These are phyloP conservation scores for Crotophaga sulcirostris DNA, from an alignment of 2,113 vertebrate genomes.

Conservation along the genomic window DNA sequence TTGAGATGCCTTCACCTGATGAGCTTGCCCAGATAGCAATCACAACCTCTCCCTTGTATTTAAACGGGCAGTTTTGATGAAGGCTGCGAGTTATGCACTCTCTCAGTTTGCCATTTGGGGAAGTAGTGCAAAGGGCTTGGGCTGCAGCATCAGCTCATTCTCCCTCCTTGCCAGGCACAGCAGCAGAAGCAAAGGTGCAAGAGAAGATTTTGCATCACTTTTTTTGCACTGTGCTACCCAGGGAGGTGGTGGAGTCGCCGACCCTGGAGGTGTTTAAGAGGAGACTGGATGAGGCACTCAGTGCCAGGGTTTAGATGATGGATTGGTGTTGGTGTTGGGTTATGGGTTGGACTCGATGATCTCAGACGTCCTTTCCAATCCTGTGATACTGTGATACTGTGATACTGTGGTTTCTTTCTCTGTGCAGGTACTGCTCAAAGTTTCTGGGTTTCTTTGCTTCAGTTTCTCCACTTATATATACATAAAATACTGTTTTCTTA, in stretches of 20 bases:
- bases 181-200: neutral
- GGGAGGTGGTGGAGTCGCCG: too few species aligned
- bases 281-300: too few species aligned
- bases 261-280: too few species aligned
- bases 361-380: too few species aligned
- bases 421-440: neutral
- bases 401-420: neutral
- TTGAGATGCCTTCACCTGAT: neutral
- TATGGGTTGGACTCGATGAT: too few species aligned
- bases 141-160: neutral
- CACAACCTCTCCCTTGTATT: neutral
- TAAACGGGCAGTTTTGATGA: neutral
- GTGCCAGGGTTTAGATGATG: too few species aligned
- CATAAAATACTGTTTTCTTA: neutral
- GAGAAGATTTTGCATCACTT: neutral
- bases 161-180: neutral
- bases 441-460: neutral
- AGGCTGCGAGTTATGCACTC: neutral
- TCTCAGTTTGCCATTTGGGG: neutral
- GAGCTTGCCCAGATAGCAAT: constrained; percentile 2
- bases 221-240: too few species aligned
- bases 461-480: neutral
- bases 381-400: too few species aligned
- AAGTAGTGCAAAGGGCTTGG: neutral
- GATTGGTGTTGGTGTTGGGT: too few species aligned